Evolutionary conservation across 2,888 invertebrate genomes (phyloP), one percentile per base, ranked within the genome.

Genomic region (Zonitis immaculata): DNA sequence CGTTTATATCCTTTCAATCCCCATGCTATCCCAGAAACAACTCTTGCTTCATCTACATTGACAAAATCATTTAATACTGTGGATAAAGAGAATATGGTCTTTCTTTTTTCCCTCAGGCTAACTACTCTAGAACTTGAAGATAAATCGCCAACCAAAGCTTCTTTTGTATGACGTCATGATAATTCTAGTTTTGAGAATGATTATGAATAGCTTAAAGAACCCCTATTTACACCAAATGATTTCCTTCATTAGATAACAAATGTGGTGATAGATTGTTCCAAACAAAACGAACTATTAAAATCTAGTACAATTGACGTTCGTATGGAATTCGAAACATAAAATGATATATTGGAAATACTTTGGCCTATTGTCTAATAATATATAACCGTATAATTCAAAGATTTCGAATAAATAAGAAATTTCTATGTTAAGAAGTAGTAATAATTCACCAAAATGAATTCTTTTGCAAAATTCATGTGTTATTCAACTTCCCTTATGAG

Each of bases 341-440:
- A 46, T 16, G 57, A 55, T 35, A 51, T 62, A 26, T 48, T 2
- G 47, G 47, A 8, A 53, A 64, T 22, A 66, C 65, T 25, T 44
- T 53, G 11, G 66, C 64, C 16, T 66, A 62, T 42, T 63, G 65
- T 58, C 43, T 66, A 22, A 62, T 65, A 43, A 49, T 67, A 52
- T 64, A 67, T 53, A 55, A 65, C 62, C 26, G 58, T 22, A 12
- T 60, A 6, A 44, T 60, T 22, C 35, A 47, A 47, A 27, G 45
- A 9, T 45, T 45, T 45, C 11, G 11, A 45, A 9, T 27, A 5
- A 6, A 27, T 6, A 27, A 27, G 6, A 27, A 27, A 9, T 27
- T 27, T 27, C 6, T 27, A 9, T 27, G 27, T 27, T 5, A 27
- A 27, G 27, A 27, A 27, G 4, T 27, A 6, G 27, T 6, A 27